These are phyloP conservation scores for Eupithecia centaureata DNA, from an alignment of 2,888 invertebrate genomes.

Conservation along the genomic window DNA sequence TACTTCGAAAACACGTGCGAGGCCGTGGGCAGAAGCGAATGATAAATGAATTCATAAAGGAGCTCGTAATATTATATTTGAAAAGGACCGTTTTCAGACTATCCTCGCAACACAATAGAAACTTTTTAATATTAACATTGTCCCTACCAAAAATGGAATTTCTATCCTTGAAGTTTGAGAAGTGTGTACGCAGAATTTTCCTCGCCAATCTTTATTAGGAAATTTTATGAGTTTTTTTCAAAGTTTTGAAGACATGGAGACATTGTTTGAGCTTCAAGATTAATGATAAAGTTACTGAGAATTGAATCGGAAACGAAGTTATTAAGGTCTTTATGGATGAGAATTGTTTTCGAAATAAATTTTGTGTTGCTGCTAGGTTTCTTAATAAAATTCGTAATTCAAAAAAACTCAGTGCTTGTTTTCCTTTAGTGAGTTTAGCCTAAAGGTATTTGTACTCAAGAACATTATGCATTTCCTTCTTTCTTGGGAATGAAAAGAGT, in stretches of 20 bases:
- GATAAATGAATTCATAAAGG: too few species aligned
- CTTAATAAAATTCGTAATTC: too few species aligned
- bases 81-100: background rate
- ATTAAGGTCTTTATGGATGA: background rate
- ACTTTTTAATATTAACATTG: conserved; percentile 42
- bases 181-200: conserved; percentile 31
- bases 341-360: background rate
- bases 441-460: too few species aligned
- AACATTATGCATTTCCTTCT: too few species aligned
- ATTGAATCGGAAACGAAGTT: conserved; percentile 15
- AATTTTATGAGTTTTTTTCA: conserved; percentile 33
- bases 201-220: conserved; percentile 25
- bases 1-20: background rate
- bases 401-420: too few species aligned
- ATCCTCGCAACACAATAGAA: conserved; percentile 31
- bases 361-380: background rate
- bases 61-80: conserved; percentile 5
- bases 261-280: conserved; percentile 31
- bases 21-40: background rate
- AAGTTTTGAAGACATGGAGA: conserved; percentile 27
- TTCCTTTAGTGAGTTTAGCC: too few species aligned
- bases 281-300: conserved; percentile 28
- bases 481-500: background rate
- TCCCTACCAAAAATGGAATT: conserved; percentile 17
- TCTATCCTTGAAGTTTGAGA: conserved; percentile 34